phyloP scores from a whole-genome alignment of 2,888 invertebrate genomes.

The Apamea monoglypha region DNA sequence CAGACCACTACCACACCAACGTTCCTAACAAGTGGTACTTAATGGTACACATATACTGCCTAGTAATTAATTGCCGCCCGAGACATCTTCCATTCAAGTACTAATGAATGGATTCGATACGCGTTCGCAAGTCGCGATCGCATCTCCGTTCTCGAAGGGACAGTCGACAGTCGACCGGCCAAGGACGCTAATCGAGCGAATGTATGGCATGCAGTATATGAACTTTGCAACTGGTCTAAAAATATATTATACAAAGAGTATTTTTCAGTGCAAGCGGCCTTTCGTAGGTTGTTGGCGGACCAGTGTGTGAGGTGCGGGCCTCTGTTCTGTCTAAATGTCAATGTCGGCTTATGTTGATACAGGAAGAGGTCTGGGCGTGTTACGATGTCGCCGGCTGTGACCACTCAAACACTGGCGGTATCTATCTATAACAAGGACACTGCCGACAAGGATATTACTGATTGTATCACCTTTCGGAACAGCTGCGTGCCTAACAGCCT shows the following conservation, averaged over 20 bases:
- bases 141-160: slow-evolving; percentile 80
- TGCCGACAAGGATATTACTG: slow-evolving; percentile 66
- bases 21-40: slow-evolving; percentile 23
- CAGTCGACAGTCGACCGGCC: slow-evolving; percentile 76
- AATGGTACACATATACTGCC: background rate
- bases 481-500: slow-evolving; percentile 23
- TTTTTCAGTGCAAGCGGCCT: slow-evolving; percentile 74
- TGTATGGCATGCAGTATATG: slow-evolving; percentile 71
- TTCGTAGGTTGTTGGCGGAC: slow-evolving; percentile 70
- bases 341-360: slow-evolving; percentile 81
- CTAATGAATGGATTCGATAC: slow-evolving; percentile 64
- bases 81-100: slow-evolving; percentile 60
- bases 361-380: slow-evolving; percentile 83
- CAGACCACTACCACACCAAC: slow-evolving; percentile 27
- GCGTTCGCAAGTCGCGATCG: slow-evolving; percentile 67
- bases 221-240: slow-evolving; percentile 77
- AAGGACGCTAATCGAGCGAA: slow-evolving; percentile 82
- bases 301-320: slow-evolving; percentile 63
- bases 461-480: slow-evolving; percentile 57
- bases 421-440: slow-evolving; percentile 81
- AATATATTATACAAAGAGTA: slow-evolving; percentile 63
- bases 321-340: slow-evolving; percentile 83
- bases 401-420: slow-evolving; percentile 68
- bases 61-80: slow-evolving; percentile 37
- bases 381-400: slow-evolving; percentile 67